phyloP scores from a whole-genome alignment of 2,797 vertebrate species.

The Stomatorhinus walkeri region DNA sequence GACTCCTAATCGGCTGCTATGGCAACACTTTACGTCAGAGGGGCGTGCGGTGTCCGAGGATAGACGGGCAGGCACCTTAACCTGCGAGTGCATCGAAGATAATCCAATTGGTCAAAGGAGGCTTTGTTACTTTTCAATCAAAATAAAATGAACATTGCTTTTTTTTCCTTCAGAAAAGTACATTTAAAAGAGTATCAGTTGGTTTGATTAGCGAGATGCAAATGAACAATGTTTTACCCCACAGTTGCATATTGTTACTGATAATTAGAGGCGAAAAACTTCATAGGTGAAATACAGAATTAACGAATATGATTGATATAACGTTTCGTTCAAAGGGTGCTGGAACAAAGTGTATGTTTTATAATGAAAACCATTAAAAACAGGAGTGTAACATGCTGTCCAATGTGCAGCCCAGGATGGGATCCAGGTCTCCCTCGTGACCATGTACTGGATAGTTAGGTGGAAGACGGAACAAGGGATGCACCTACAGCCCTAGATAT shows the following conservation, averaged over 20 bases:
- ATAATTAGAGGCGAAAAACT: neutral
- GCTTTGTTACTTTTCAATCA: neutral
- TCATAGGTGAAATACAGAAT: neutral
- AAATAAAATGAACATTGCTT: neutral
- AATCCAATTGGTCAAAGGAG: neutral
- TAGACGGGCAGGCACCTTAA: neutral
- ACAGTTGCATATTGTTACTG: neutral
- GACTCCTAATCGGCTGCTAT: slow-evolving; percentile 55
- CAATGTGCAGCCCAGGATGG: neutral
- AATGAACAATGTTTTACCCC: neutral
- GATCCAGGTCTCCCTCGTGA: neutral
- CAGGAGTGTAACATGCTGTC: neutral
- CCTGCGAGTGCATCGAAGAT: neutral
- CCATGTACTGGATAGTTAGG: neutral
- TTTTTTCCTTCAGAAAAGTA: neutral
- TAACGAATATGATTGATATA: neutral
- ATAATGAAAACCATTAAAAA: neutral
- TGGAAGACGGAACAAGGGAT: neutral
- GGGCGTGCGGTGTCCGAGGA: neutral
- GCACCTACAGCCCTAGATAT: neutral
- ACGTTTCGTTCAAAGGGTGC: neutral
- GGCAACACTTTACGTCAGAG: slow-evolving; percentile 55
- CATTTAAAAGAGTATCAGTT: neutral
- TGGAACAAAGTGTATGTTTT: neutral
- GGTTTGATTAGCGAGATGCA: neutral